A percentile compares a stretch with the other conserved stretches of the same genome.
phyloP scores from a whole-genome alignment of 1,140 invertebrate species.

The Vanessa atalanta region DNA sequence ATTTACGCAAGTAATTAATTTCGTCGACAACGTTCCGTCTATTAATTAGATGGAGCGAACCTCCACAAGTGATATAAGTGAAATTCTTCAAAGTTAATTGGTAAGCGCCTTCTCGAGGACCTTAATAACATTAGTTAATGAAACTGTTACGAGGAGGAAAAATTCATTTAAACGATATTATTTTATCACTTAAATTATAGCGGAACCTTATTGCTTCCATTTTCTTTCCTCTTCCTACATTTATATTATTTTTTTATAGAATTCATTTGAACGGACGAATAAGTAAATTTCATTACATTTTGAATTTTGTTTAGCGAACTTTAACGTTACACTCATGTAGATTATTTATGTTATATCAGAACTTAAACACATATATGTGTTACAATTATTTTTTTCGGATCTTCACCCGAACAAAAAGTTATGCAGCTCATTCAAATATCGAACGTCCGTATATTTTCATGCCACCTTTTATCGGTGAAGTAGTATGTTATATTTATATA shows the following conservation, averaged over 20 bases:
- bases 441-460: not conserved
- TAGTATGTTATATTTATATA: not conserved
- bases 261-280: not conserved
- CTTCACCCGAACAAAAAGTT: not conserved
- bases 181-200: constrained; percentile 5
- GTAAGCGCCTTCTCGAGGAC: not conserved
- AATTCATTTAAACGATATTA: constrained; percentile 5
- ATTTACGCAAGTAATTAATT: constrained; percentile 40
- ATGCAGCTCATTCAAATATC: not conserved
- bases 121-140: constrained; percentile 21
- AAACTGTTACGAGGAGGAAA: constrained; percentile 13
- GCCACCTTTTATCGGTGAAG: not conserved
- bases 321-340: no score
- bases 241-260: not conserved
- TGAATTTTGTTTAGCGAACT: not conserved
- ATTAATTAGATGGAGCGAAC: constrained; percentile 42
- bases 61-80: constrained; percentile 45
- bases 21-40: constrained; percentile 35
- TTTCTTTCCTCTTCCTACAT: not conserved
- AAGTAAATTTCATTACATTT: not conserved
- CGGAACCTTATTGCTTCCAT: not conserved
- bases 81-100: constrained; percentile 46
- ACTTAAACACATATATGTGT: no score
- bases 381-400: no score
- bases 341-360: no score